Evolutionary conservation across 1,140 invertebrate genomes (phyloP).

Genomic region (Bombus vancouverensis): DNA sequence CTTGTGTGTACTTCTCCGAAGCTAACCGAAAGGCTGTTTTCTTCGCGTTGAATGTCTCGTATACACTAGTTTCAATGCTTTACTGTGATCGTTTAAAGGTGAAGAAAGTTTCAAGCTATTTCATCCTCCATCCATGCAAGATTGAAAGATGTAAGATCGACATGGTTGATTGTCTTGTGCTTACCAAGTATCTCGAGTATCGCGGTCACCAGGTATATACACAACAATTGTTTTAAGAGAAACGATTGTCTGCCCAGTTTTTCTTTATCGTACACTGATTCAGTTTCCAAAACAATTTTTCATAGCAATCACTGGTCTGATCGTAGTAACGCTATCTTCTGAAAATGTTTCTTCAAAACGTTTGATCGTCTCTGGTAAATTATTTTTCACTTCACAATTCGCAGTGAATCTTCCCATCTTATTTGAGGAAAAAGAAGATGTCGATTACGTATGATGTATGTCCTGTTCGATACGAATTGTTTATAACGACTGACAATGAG

Average conservation of each 20-base stretch:
- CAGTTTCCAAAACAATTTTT: neutral
- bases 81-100: neutral
- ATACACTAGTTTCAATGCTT: no score
- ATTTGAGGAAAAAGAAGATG: neutral
- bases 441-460: neutral
- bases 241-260: neutral
- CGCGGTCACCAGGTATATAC: neutral
- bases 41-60: neutral
- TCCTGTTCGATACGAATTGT: neutral
- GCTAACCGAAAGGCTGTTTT: neutral
- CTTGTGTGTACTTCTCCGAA: neutral
- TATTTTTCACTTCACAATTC: neutral
- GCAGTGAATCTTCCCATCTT: no score
- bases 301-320: no score
- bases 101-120: neutral
- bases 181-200: neutral
- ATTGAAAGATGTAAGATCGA: neutral
- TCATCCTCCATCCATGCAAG: neutral
- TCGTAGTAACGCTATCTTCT: no score
- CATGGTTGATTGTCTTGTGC: slow-evolving; percentile 5
- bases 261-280: neutral
- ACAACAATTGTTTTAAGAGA: neutral
- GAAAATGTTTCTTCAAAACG: no score
- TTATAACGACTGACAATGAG: no score
- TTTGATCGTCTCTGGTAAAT: no score